A percentile compares a stretch with the other conserved stretches of the same genome.
These are phyloP conservation scores for Tauraco erythrolophus DNA, from an alignment of 2,113 vertebrate species.

Conservation along the genomic window DNA sequence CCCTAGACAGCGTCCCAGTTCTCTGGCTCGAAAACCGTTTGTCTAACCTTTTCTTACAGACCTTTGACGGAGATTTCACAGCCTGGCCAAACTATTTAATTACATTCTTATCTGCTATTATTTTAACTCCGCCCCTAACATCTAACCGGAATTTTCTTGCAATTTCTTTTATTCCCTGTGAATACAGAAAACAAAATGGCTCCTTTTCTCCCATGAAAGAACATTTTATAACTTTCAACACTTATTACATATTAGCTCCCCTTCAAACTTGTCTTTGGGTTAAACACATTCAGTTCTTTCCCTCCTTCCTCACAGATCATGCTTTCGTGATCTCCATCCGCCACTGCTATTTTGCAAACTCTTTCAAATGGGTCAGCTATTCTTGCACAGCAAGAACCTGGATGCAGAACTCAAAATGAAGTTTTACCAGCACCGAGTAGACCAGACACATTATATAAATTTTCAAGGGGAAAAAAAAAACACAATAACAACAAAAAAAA, in stretches of 20 bases:
- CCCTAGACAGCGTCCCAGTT: not conserved
- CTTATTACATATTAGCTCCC: not conserved
- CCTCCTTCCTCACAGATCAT: not conserved
- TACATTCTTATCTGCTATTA: not conserved
- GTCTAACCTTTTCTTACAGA: not conserved
- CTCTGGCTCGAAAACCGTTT: not conserved
- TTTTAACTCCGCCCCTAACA: not conserved
- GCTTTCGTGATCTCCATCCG: not conserved
- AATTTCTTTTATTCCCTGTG: not conserved
- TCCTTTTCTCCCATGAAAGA: not conserved
- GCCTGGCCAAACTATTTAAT: not conserved
- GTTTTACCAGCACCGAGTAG: not conserved
- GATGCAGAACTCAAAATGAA: not conserved
- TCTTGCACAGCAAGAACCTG: not conserved
- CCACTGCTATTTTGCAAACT: not conserved
- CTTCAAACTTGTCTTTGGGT: not conserved
- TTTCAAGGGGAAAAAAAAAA: not conserved
- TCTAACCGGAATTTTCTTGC: not conserved
- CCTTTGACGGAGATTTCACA: not conserved
- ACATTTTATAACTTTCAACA: not conserved
- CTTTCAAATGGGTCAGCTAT: not conserved
- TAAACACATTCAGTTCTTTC: not conserved
- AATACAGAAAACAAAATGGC: not conserved
- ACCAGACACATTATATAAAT: not conserved
- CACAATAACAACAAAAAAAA: too few relatives aligned